Evolutionary conservation across 2,797 vertebrate species (phyloP).

Genomic region (Heteromormyrus szaboi): DNA sequence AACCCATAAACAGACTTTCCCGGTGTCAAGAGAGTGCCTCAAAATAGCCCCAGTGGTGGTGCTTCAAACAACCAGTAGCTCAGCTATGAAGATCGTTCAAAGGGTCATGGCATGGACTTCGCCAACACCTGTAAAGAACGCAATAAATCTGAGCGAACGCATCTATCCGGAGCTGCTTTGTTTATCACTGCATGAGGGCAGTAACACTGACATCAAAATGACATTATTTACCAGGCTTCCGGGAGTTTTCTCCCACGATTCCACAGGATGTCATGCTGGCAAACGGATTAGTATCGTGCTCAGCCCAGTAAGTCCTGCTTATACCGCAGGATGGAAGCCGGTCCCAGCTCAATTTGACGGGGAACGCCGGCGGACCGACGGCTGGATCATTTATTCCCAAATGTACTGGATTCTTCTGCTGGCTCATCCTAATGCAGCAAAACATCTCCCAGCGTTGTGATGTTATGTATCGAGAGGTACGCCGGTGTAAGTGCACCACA

Average conservation of each 20-base stretch:
- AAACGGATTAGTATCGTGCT: slow-evolving; percentile 56
- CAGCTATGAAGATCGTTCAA: background rate
- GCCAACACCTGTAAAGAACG: background rate
- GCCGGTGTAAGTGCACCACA: background rate
- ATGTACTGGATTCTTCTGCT: background rate
- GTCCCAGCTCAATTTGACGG: slow-evolving; percentile 65
- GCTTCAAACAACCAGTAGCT: background rate
- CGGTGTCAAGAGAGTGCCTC: background rate
- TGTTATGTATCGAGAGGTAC: background rate
- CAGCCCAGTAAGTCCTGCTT: slow-evolving; percentile 49
- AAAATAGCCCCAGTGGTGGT: background rate
- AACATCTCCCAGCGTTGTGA: background rate
- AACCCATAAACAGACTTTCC: background rate
- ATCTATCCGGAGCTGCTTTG: background rate
- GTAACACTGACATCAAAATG: slow-evolving; percentile 34
- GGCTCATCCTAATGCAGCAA: background rate
- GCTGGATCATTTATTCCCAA: background rate
- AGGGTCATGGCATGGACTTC: background rate
- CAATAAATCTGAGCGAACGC: background rate
- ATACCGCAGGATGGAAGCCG: slow-evolving; percentile 50
- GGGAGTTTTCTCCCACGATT: slow-evolving; percentile 27
- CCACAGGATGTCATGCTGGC: slow-evolving; percentile 33
- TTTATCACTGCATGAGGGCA: slow-evolving; percentile 31
- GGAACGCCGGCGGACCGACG: slow-evolving; percentile 21
- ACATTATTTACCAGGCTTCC: slow-evolving; percentile 37